Conservation (phyloP, 2,797 vertebrate species). For the Hephaestus fuliginosus region DNA sequence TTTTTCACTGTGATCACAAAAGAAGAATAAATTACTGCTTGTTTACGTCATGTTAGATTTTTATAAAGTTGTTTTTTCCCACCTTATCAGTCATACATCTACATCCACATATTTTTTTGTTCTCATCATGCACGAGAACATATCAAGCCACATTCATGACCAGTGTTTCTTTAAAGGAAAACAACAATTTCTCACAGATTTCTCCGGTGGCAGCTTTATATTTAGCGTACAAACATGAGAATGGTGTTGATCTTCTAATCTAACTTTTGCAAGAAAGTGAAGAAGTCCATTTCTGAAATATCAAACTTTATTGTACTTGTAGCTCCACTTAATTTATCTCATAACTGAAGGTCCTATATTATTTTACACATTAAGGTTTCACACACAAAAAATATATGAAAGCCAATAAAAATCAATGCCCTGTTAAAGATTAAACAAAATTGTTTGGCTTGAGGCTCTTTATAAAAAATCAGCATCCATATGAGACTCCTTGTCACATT, state of each 20-base stretch:
- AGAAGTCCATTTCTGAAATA: neutral
- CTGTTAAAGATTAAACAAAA: neutral
- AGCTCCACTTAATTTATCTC: too few relatives aligned
- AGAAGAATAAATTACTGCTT: too few relatives aligned
- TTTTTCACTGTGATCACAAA: too few relatives aligned
- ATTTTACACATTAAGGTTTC: neutral
- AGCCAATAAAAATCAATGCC: neutral
- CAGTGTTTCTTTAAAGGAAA: neutral
- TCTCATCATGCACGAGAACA: neutral
- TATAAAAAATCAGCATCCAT: too few relatives aligned
- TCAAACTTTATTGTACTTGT: too few relatives aligned
- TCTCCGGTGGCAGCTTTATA: neutral
- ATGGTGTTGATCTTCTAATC: neutral
- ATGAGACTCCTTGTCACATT: too few relatives aligned
- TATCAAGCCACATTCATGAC: neutral
- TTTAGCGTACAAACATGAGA: neutral
- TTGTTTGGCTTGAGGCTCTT: too few relatives aligned
- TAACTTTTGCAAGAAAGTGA: neutral
- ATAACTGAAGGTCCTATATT: too few relatives aligned
- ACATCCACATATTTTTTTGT: too few relatives aligned
- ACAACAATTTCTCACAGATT: neutral
- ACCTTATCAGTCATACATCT: too few relatives aligned
- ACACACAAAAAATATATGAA: neutral
- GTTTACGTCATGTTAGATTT: too few relatives aligned
- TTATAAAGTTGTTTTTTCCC: too few relatives aligned